Evolutionary conservation across 2,888 invertebrate species (phyloP).

Genomic region (Noctua janthina): DNA sequence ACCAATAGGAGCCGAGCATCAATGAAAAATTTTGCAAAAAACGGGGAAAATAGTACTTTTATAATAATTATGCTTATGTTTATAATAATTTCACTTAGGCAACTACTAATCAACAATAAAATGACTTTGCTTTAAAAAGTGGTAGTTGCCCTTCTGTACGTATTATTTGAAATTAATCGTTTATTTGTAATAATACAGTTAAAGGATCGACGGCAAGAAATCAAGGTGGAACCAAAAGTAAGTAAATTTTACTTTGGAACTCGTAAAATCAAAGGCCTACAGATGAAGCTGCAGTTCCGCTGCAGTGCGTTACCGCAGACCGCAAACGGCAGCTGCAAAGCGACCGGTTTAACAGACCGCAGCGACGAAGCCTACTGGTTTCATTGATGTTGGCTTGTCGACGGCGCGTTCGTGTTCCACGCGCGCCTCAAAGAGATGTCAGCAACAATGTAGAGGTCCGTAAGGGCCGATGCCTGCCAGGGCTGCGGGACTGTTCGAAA

Average conservation of each 20-base stretch:
- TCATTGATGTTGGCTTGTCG: not conserved
- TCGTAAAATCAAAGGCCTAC: not conserved
- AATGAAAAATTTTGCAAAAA: too few species aligned
- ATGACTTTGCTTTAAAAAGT: not conserved
- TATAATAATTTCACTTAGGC: too few species aligned
- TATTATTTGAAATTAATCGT: constrained; percentile 18
- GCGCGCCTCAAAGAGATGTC: too few species aligned
- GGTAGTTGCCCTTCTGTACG: not conserved
- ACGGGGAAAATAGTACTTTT: too few species aligned
- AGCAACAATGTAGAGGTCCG: too few species aligned
- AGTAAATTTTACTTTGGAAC: constrained; percentile 26
- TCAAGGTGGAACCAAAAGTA: not conserved
- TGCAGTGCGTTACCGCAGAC: not conserved
- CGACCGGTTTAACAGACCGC: not conserved
- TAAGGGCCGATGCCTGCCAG: too few species aligned
- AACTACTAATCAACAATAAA: too few species aligned
- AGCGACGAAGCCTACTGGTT: not conserved
- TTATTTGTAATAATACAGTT: constrained; percentile 28
- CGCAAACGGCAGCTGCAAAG: not conserved
- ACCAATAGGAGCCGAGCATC: too few species aligned
- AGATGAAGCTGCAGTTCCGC: not conserved
- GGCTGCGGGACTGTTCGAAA: too few species aligned
- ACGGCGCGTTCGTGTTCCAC: too few species aligned
- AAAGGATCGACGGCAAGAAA: constrained; percentile 5
- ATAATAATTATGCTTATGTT: too few species aligned